Evolutionary conservation across 2,888 invertebrate genomes (phyloP), one percentile per base, ranked within the genome.

Genomic region (Thelaira solivaga): DNA sequence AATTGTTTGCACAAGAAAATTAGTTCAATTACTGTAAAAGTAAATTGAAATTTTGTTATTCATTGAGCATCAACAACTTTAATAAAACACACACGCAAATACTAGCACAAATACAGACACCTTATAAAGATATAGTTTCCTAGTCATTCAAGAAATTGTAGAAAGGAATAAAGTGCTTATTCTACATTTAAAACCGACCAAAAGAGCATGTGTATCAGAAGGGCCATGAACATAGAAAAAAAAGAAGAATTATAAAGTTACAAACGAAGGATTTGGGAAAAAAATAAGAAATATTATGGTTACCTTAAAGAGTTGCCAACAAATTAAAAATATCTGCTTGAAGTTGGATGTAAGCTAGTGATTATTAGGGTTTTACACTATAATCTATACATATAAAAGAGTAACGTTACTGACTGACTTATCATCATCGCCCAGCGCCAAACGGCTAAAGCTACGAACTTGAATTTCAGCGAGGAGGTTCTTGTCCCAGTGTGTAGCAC

Each of bases 41-140:
- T 76, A 80, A 78, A 80, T 80, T 80, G 80, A 82, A 80, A 80
- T 76, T 81, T 80, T 79, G 79, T 76, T 82, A 77, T 77, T 80
- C 79, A 77, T 77, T 65, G 71, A 62, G 72, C 45, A 75, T 64
- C 47, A 47, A 62, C 62, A 72, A 20, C 34, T 22, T 20, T 4
- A 47, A 49, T 24, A 71, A 47, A 24, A 16, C n/a, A 36, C 34
- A 55, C 11, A 11, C 4, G 10, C 36, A 13, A n/a, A n/a, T 24
- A 4, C n/a, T 24, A 22, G 13, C 26, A 67, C 11, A 45, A 8
- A 13, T 11, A 36, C 16, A 59, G 3, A 61, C 61, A 53, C 7
- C 36, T 4, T n/a, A 13, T 13, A 39, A 39, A 39, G 4, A 6
- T 39, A n/a, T 13, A 39, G 2, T 39, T 39, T n/a, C n/a, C n/a